A percentile compares a stretch with the other conserved stretches of the same genome.
phyloP scores from a whole-genome alignment of 2,888 invertebrate species.

The Villa cingulata region DNA sequence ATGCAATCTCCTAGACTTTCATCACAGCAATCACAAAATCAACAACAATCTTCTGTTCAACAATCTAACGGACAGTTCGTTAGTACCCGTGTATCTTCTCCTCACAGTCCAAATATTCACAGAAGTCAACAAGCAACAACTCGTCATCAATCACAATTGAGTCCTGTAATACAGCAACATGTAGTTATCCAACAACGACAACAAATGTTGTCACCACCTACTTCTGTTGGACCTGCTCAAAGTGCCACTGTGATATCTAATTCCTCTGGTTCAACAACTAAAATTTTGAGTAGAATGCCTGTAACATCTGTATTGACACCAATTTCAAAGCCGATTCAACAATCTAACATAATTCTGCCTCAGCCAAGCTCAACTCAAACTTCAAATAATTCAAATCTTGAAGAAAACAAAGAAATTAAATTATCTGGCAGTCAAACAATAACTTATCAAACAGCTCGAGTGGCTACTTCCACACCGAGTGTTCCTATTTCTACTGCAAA shows the following conservation, averaged over 20 bases:
- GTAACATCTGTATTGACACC: conserved; percentile 44
- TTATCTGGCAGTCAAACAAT: conserved; percentile 2
- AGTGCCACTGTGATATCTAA: conserved; percentile 34
- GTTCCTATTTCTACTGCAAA: conserved; percentile 16
- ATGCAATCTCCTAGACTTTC: conserved; percentile 16
- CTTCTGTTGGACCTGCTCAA: conserved; percentile 12
- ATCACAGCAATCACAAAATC: conserved; percentile 19
- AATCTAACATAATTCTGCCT: conserved; percentile 36
- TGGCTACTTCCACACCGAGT: conserved; percentile 7
- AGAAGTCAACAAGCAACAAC: conserved; percentile 15
- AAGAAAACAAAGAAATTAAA: conserved; percentile 7
- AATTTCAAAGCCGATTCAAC: conserved; percentile 43
- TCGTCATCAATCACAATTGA: conserved; percentile 13
- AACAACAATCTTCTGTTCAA: conserved; percentile 1
- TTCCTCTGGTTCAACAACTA: conserved; percentile 19
- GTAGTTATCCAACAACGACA: conserved; percentile 15
- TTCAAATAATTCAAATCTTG: conserved; percentile 7
- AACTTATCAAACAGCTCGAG: conserved; percentile 8
- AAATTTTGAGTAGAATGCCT: conserved; percentile 40
- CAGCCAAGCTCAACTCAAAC: conserved; percentile 28
- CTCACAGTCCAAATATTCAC: conserved; percentile 29
- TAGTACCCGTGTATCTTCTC: conserved; percentile 28
- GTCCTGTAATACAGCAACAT: conserved; percentile 15
- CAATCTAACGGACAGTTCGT: conserved; percentile 9
- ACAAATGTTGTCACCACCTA: conserved; percentile 10